Conservation (phyloP, 2,797 vertebrate genomes). For the Toxotes lorentzi region DNA sequence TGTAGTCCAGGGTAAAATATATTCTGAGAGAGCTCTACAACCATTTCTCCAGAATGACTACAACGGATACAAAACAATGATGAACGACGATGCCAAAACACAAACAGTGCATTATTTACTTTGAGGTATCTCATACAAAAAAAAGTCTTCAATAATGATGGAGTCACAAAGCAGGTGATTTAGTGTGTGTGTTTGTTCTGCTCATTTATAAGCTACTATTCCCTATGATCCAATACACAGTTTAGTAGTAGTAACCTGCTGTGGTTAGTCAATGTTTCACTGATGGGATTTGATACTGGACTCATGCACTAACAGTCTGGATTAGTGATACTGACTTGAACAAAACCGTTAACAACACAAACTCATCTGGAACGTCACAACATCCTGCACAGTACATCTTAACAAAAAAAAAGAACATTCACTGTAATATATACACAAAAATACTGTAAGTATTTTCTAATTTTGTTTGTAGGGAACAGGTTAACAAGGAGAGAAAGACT, state of each 20-base stretch:
- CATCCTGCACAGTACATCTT: conserved; percentile 69
- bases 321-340: conserved; percentile 48
- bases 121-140: conserved; percentile 73
- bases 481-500: conserved; percentile 40
- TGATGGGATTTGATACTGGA: conserved; percentile 49
- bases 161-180: conserved; percentile 49
- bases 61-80: conserved; percentile 50
- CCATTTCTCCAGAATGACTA: conserved; percentile 56
- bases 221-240: conserved; percentile 31
- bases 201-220: conserved; percentile 22
- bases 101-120: conserved; percentile 65
- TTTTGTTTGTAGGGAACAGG: conserved; percentile 33
- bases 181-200: conserved; percentile 26
- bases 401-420: conserved; percentile 37
- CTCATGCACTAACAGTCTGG: conserved; percentile 68
- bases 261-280: conserved; percentile 50
- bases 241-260: conserved; percentile 32
- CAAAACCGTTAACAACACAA: conserved; percentile 55
- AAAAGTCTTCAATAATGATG: conserved; percentile 63
- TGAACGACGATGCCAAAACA: conserved; percentile 51
- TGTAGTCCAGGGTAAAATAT: conserved; percentile 41
- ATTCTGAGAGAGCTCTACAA: conserved; percentile 28
- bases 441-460: conserved; percentile 64
- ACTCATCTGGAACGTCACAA: conserved; percentile 59
- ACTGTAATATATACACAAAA: conserved; percentile 50